These are phyloP conservation scores for Ageneiosus marmoratus DNA, from an alignment of 2,113 vertebrate species.

Conservation along the genomic window DNA sequence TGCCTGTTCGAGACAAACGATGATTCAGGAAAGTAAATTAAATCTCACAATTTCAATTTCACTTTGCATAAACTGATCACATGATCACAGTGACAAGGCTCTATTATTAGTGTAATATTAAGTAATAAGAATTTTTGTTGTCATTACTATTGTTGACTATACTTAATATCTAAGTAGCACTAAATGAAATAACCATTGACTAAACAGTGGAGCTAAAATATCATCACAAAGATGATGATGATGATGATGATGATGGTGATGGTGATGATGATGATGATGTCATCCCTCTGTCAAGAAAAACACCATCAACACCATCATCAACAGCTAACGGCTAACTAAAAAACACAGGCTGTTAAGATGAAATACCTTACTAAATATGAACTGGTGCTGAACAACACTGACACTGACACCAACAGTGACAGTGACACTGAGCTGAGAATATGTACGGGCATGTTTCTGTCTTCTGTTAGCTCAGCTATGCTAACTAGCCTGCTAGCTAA, in stretches of 20 bases:
- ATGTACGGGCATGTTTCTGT: slow-evolving; percentile 49
- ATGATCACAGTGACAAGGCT: neutral
- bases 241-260: neutral
- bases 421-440: slow-evolving; percentile 22
- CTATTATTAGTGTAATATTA: neutral
- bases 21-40: neutral
- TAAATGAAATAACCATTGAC: neutral
- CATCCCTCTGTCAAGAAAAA: slow-evolving; percentile 30
- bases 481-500: slow-evolving; percentile 14
- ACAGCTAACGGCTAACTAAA: too few species aligned
- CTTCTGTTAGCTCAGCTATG: neutral
- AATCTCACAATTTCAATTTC: neutral
- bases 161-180: neutral
- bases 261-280: slow-evolving; percentile 37
- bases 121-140: neutral
- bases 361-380: neutral
- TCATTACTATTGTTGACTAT: neutral
- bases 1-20: neutral
- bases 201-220: neutral
- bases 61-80: neutral
- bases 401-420: neutral
- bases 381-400: neutral
- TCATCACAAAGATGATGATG: neutral
- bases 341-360: neutral
- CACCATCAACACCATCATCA: neutral